These are phyloP conservation scores for Mus caroli DNA, from an alignment of 2,797 vertebrate genomes.

Conservation along the genomic window DNA sequence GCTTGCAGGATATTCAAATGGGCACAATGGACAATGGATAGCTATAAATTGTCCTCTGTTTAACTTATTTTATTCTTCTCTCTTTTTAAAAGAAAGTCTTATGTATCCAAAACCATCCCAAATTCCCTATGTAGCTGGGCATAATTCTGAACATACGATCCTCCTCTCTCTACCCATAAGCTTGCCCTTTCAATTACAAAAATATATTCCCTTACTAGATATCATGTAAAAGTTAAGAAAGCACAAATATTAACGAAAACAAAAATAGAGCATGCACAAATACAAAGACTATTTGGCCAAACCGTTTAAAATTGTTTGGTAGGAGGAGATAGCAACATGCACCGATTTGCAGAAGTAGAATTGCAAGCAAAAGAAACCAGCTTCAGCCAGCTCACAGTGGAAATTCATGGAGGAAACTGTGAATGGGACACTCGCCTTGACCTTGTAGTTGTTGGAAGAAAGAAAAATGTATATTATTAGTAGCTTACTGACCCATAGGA, in stretches of 20 bases:
- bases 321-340: neutral
- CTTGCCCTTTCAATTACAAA: neutral
- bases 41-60: neutral
- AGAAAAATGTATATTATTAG: constrained; percentile 79
- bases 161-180: neutral
- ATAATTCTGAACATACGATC: neutral
- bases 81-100: neutral
- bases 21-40: neutral
- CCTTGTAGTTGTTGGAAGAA: constrained; percentile 62
- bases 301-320: neutral
- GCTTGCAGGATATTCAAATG: neutral
- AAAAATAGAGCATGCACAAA: neutral
- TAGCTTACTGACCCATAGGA: constrained; percentile 71
- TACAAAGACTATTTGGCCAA: neutral
- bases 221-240: neutral
- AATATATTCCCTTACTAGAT: neutral
- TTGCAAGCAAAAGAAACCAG: neutral
- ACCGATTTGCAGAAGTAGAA: constrained; percentile 4
- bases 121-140: neutral
- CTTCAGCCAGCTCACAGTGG: neutral
- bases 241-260: neutral
- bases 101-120: too few species aligned
- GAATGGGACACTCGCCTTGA: constrained; percentile 20
- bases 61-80: neutral
- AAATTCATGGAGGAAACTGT: neutral